Conservation (phyloP, 2,113 vertebrate species). For the Sinocyclocheilus grahami region DNA sequence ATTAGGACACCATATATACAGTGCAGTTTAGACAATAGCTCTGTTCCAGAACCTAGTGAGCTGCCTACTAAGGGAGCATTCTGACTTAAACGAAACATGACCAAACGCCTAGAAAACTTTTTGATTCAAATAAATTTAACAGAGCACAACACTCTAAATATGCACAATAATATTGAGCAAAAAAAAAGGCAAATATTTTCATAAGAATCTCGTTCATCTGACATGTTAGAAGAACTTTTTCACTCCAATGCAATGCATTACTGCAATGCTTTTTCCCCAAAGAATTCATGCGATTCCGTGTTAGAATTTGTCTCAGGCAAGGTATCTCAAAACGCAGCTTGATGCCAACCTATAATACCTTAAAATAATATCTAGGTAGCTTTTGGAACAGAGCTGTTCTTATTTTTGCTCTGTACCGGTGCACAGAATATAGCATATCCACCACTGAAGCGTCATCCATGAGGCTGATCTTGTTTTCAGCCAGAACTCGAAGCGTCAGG, state of each 20-base stretch:
- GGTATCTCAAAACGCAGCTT: not conserved
- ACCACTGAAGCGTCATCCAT: slow-evolving; percentile 84
- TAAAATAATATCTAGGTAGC: not conserved
- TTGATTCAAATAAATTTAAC: not conserved
- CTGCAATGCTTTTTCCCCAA: not conserved
- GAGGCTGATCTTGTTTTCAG: slow-evolving; percentile 81
- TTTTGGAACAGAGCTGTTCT: not conserved
- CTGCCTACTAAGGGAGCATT: not conserved
- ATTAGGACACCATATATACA: not conserved
- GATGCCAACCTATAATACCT: not conserved
- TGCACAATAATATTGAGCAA: no score
- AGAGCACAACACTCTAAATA: not conserved
- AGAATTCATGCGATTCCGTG: not conserved
- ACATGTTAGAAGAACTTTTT: not conserved
- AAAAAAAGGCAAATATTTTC: no score
- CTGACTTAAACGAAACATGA: not conserved
- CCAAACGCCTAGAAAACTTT: not conserved
- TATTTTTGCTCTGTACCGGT: slow-evolving; percentile 75
- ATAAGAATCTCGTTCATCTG: not conserved
- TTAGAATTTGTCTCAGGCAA: no score
- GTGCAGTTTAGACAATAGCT: not conserved
- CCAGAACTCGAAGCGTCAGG: slow-evolving; percentile 80
- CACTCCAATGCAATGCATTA: not conserved
- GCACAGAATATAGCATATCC: slow-evolving; percentile 77
- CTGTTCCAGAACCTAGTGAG: not conserved